Base-by-base conservation (phyloP, 2,888 invertebrate species). In the Sarcophaga variegata region DNA sequence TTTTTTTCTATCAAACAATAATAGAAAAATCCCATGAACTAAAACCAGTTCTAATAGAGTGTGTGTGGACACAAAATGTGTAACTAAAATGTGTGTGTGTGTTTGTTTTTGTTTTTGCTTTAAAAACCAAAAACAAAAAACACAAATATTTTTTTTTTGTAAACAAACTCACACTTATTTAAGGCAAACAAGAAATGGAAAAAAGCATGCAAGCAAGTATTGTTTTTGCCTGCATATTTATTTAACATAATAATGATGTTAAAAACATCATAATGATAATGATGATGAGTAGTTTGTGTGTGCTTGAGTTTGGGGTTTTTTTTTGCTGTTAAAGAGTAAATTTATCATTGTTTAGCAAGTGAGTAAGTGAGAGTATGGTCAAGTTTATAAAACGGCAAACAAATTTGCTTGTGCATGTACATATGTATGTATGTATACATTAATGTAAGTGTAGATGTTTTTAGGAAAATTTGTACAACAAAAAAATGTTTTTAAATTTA, bases 71-170 rank as follows among this genome's bases (percentile, higher is more conserved):
- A 37, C 37, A 37, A 37, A 20, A 49, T 45, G 47, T 5, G 60
- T 59, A 54, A 37, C 54, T 60, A 64, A 54, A 72, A 59, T 8
- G 12, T 62, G 20, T n/a, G 20, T 1, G 1, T 76, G 14, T 64
- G 72, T n/a, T 59, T 14, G 14, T 59, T 76, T 22, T 69, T 67
- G 47, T 22, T 81, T 47, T 63, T 76, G 64, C 60, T 70, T 25
- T 76, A 77, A 86, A 83, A 81, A 81, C 62, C 69, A 84, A 72
- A 84, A 78, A 37, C 74, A 83, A 66, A 75, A 60, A 63, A 62
- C 60, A 62, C 3, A 10, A 66, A 14, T 70, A 70, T 70, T 63
- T 63, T 64, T 60, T 11, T 54, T 12, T 12, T 25, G 22, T 5
- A 11, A 10, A 47, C 62, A 54, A 37, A 37, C 37, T 37, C 37